These are phyloP conservation scores for Fragum fragum DNA, from an alignment of 2,888 invertebrate genomes.

Conservation along the genomic window DNA sequence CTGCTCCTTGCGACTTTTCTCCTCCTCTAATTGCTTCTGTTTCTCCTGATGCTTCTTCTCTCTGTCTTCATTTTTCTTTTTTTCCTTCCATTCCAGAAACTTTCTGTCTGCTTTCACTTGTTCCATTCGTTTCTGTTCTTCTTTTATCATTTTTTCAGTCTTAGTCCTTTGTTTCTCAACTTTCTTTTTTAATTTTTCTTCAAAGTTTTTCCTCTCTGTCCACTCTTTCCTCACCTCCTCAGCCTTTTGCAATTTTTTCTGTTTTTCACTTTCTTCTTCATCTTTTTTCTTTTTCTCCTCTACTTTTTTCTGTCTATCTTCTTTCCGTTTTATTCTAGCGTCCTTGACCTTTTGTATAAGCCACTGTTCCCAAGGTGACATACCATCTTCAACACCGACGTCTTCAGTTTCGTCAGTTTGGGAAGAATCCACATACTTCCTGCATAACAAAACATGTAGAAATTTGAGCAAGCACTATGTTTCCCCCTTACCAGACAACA, in stretches of 20 bases:
- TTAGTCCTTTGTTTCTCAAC: constrained; percentile 71
- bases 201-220: constrained; percentile 77
- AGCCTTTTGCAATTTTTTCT: constrained; percentile 69
- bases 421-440: constrained; percentile 65
- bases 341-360: constrained; percentile 81
- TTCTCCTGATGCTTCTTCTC: constrained; percentile 75
- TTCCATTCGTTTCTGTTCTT: constrained; percentile 74
- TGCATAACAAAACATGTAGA: constrained; percentile 20
- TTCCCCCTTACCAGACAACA: neutral
- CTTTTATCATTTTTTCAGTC: constrained; percentile 70
- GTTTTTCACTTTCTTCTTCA: constrained; percentile 71
- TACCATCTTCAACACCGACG: constrained; percentile 52
- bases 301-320: constrained; percentile 68
- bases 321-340: constrained; percentile 66
- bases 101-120: constrained; percentile 73
- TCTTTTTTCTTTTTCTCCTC: constrained; percentile 72
- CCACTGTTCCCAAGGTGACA: constrained; percentile 85
- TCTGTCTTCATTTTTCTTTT: constrained; percentile 75
- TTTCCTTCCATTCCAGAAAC: constrained; percentile 77
- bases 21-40: constrained; percentile 73
- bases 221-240: constrained; percentile 75
- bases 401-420: constrained; percentile 66
- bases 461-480: neutral
- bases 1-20: constrained; percentile 70
- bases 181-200: constrained; percentile 64